Conservation (phyloP, 2,888 invertebrate species). For the Himalopsyche kuldschensis region DNA sequence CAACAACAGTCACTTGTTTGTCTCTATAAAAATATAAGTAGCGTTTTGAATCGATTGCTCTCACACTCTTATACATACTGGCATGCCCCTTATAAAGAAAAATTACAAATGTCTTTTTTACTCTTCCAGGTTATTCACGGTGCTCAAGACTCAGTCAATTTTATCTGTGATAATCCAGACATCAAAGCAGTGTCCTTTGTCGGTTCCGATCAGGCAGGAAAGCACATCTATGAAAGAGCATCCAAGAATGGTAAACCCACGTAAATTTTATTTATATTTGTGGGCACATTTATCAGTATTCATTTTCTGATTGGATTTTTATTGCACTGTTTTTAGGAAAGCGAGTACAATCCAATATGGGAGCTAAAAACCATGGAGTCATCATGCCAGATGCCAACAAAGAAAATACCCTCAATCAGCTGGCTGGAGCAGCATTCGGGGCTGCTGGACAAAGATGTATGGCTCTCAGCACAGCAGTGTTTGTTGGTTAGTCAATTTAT, state of each 20-base stretch:
- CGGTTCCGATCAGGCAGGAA: slow-evolving; percentile 94
- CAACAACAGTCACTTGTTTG: too few relatives aligned
- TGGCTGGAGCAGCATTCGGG: slow-evolving; percentile 94
- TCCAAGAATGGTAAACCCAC: slow-evolving; percentile 80
- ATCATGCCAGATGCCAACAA: slow-evolving; percentile 98
- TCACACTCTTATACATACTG: too few relatives aligned
- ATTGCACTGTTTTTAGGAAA: slow-evolving; percentile 57
- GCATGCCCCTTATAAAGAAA: neutral
- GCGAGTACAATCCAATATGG: slow-evolving; percentile 98
- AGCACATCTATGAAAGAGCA: slow-evolving; percentile 92
- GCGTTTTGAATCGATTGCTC: too few relatives aligned
- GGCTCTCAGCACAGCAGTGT: slow-evolving; percentile 93
- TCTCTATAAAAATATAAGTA: too few relatives aligned
- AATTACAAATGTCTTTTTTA: neutral
- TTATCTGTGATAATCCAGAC: slow-evolving; percentile 94
- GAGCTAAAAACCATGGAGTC: slow-evolving; percentile 98
- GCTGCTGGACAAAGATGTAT: slow-evolving; percentile 99
- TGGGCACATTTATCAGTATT: neutral
- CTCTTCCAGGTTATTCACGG: slow-evolving; percentile 82
- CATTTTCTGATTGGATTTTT: neutral
- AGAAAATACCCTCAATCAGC: slow-evolving; percentile 90
- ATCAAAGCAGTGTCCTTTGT: slow-evolving; percentile 98
- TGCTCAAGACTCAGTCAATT: slow-evolving; percentile 91
- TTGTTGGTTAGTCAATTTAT: slow-evolving; percentile 74
- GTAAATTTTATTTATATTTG: slow-evolving; percentile 46